A percentile compares a stretch with the other conserved stretches of the same genome.
phyloP scores from a whole-genome alignment of 2,797 vertebrate genomes.

The Scyliorhinus canicula region DNA sequence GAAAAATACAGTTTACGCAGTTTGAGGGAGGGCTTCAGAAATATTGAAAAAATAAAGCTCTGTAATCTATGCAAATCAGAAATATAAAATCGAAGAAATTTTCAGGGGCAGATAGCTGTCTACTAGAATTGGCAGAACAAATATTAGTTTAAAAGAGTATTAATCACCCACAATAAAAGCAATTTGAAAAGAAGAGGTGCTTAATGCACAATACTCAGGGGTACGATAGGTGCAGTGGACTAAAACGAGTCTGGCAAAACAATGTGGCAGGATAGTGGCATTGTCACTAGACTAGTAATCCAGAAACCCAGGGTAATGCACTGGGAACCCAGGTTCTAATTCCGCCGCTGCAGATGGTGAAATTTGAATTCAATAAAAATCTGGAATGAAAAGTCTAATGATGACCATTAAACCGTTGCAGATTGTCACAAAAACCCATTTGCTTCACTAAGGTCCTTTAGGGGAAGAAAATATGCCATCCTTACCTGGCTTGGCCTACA shows the following conservation, averaged over 20 bases:
- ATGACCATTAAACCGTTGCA: too few relatives aligned
- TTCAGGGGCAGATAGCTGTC: neutral
- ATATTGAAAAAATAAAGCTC: neutral
- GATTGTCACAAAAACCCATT: too few relatives aligned
- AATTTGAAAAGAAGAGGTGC: neutral
- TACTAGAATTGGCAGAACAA: too few relatives aligned
- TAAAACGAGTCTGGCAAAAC: neutral
- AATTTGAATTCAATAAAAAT: too few relatives aligned
- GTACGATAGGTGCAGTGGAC: neutral
- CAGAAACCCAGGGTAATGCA: neutral
- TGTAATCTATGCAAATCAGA: neutral
- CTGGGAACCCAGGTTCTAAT: too few relatives aligned
- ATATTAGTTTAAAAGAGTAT: neutral
- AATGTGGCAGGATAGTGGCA: neutral
- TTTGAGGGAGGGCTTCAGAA: neutral
- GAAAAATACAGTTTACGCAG: neutral
- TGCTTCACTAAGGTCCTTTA: too few relatives aligned
- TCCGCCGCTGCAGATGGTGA: too few relatives aligned
- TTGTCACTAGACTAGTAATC: too few relatives aligned
- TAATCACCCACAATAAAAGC: neutral
- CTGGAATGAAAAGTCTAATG: too few relatives aligned
- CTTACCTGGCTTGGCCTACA: too few relatives aligned
- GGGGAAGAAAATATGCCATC: too few relatives aligned
- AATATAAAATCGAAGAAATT: neutral
- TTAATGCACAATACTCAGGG: neutral